Conservation (phyloP, 1,140 invertebrate species). For the fruit fly (Drosophila melanogaster) region DNA sequence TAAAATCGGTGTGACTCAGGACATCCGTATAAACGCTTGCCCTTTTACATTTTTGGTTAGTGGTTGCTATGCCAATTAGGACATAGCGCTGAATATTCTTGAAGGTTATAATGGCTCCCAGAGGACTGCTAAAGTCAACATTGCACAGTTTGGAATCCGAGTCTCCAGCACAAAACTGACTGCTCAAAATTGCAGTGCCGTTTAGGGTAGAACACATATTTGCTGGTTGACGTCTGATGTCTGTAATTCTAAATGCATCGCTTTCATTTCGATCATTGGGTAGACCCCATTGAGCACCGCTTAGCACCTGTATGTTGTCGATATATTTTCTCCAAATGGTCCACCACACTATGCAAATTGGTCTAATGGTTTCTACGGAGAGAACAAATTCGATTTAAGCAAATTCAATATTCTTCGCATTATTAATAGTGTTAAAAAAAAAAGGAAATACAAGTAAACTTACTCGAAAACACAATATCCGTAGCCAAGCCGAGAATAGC, state of each 20-base stretch:
- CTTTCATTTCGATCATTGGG: background rate
- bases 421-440: too few relatives aligned
- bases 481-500: constrained; percentile 1
- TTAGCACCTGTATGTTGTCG: background rate
- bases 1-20: constrained; percentile 3
- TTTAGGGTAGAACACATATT: background rate
- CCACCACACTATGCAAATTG: constrained; percentile 9
- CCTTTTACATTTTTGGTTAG: background rate
- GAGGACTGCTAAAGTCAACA: background rate
- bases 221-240: background rate
- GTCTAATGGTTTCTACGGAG: background rate
- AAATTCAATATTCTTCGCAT: too few relatives aligned
- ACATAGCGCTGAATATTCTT: background rate
- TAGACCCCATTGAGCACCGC: background rate
- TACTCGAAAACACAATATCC: constrained; percentile 2
- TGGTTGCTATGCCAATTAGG: constrained; percentile 5
- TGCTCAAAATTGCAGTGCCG: background rate
- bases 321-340: background rate
- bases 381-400: background rate
- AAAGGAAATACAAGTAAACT: background rate
- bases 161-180: constrained; percentile 10
- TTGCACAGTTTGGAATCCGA: background rate
- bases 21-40: constrained; percentile 1
- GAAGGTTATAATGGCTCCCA: background rate
- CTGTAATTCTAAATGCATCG: background rate